Conservation (phyloP, 2,888 invertebrate species). For the Ischnura elegans region DNA sequence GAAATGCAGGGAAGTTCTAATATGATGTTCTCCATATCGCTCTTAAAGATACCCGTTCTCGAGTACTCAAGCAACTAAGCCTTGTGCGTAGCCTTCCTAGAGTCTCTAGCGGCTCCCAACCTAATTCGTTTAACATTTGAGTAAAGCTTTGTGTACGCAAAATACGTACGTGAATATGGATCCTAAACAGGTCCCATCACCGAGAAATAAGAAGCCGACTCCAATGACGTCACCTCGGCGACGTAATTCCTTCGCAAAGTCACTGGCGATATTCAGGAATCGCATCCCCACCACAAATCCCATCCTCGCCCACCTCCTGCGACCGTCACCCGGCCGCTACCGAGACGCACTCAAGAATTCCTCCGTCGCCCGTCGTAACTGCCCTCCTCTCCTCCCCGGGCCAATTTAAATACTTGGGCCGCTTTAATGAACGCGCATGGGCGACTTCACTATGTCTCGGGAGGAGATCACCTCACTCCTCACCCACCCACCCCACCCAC, state of each 20-base stretch:
- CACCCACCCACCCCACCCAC: not conserved
- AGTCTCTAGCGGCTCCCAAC: no score
- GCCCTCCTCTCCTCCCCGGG: not conserved
- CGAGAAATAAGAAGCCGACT: not conserved
- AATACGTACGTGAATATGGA: no score
- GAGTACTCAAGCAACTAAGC: no score
- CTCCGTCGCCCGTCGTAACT: not conserved
- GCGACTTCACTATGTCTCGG: not conserved
- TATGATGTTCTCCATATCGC: no score
- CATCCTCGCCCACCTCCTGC: not conserved
- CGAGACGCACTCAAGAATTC: not conserved
- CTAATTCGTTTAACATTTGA: no score
- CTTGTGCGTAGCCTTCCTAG: no score
- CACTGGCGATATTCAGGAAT: not conserved
- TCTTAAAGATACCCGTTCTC: no score
- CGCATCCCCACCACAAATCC: not conserved
- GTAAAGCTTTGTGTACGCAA: no score
- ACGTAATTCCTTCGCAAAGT: not conserved
- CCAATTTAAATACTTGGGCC: conserved; percentile 35
- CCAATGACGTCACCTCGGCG: not conserved
- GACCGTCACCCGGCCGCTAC: not conserved
- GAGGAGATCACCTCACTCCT: not conserved
- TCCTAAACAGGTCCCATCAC: not conserved
- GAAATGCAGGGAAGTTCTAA: no score
- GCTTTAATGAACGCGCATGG: not conserved